Conservation (phyloP, 2,888 invertebrate species). For the Rotaria macrura region DNA sequence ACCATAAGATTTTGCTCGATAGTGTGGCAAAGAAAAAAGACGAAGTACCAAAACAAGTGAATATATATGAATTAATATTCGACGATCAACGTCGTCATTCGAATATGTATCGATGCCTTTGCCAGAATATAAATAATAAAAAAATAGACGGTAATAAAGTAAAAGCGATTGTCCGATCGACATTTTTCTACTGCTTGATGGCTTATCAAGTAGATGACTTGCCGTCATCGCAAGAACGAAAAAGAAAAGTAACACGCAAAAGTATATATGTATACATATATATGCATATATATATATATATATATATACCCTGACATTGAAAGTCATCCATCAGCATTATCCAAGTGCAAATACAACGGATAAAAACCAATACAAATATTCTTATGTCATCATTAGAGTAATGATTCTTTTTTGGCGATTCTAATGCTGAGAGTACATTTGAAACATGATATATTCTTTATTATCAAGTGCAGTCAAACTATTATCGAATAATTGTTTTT, state of each 20-base stretch:
- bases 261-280: not conserved
- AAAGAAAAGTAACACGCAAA: not conserved
- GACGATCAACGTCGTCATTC: not conserved
- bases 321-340: not conserved
- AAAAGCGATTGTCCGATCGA: not conserved
- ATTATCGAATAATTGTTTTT: too few relatives aligned
- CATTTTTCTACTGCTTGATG: not conserved
- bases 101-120: not conserved
- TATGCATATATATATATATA: too few relatives aligned
- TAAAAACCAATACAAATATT: too few relatives aligned
- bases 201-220: not conserved
- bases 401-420: too few relatives aligned
- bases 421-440: too few relatives aligned
- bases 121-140: slow-evolving; percentile 4
- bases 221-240: not conserved
- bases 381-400: too few relatives aligned
- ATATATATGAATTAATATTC: not conserved
- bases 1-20: slow-evolving; percentile 13
- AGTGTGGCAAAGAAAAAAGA: not conserved
- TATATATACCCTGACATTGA: not conserved
- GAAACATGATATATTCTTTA: too few relatives aligned
- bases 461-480: too few relatives aligned
- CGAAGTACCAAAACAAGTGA: not conserved
- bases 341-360: not conserved
- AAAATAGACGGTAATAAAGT: not conserved